A percentile compares a stretch with the other conserved stretches of the same genome.
These are phyloP conservation scores for Zingel zingel DNA, from an alignment of 2,113 vertebrate species.

Conservation along the genomic window DNA sequence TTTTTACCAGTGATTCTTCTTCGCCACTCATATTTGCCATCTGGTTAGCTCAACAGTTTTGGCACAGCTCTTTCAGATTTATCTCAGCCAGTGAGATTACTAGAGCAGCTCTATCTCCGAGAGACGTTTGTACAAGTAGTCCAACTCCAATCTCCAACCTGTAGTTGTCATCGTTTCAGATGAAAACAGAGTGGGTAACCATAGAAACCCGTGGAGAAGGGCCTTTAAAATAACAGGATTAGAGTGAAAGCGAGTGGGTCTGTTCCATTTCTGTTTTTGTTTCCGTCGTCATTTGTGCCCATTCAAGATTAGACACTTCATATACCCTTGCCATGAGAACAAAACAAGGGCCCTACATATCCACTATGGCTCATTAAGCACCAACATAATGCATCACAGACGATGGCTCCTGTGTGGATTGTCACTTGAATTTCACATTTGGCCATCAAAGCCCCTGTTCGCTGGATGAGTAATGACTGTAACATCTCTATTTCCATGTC, in stretches of 20 bases:
- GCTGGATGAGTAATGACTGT: constrained; percentile 65
- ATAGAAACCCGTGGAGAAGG: constrained; percentile 76
- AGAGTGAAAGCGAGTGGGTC: constrained; percentile 71
- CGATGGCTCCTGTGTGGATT: constrained; percentile 66
- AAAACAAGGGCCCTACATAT: constrained; percentile 66
- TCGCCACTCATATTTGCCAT: constrained; percentile 3
- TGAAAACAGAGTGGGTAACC: constrained; percentile 78
- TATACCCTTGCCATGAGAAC: constrained; percentile 59
- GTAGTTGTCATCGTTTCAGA: constrained; percentile 53
- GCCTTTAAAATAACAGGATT: constrained; percentile 81
- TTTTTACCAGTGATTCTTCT: background rate
- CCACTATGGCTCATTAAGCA: constrained; percentile 70
- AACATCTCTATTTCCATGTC: constrained; percentile 62
- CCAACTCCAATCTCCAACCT: constrained; percentile 54
- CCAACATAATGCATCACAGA: constrained; percentile 72
- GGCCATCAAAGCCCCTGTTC: constrained; percentile 64
- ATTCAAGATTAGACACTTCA: constrained; percentile 77
- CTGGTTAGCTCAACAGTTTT: background rate
- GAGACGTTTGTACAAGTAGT: constrained; percentile 20
- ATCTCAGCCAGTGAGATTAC: constrained; percentile 18
- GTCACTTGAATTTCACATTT: constrained; percentile 77
- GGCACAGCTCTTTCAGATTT: constrained; percentile 13
- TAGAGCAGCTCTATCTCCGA: constrained; percentile 1
- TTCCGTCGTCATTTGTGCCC: constrained; percentile 67
- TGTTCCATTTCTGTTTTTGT: constrained; percentile 73